Percentiles rank a stretch among this genome's conserved stretches.
Conservation (phyloP, 2,113 vertebrate genomes). For the Zosterops japonicus region DNA sequence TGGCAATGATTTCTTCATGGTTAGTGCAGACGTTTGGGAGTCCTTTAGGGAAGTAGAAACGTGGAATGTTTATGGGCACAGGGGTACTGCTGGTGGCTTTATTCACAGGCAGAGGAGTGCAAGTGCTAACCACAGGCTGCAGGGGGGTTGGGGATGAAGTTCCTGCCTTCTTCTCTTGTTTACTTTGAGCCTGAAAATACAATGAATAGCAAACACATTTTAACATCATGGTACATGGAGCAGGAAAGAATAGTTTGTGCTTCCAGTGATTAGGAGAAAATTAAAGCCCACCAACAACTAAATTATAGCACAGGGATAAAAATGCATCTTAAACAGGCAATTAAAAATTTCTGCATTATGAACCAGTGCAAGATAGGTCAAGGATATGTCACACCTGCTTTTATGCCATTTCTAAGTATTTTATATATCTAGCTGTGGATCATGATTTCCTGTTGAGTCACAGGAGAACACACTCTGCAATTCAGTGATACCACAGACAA, state of each 20-base stretch:
- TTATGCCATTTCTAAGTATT: neutral
- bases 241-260: neutral
- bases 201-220: constrained; percentile 18
- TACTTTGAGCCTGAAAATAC: constrained; percentile 86
- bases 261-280: neutral
- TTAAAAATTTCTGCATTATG: neutral
- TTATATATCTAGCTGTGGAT: neutral
- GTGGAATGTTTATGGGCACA: constrained; percentile 95
- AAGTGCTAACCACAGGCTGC: constrained; percentile 65
- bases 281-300: neutral
- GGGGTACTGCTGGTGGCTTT: constrained; percentile 79
- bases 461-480: neutral
- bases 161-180: constrained; percentile 93
- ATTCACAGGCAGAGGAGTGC: constrained; percentile 80
- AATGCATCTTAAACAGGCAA: neutral
- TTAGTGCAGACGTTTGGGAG: constrained; percentile 83
- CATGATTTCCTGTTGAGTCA: neutral
- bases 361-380: neutral
- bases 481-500: neutral
- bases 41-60: constrained; percentile 97
- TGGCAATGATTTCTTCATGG: constrained; percentile 84
- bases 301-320: neutral
- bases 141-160: constrained; percentile 77
- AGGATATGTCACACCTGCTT: neutral
- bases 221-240: neutral